Base-by-base conservation (phyloP, 2,113 vertebrate species). In the Grantiella picta region DNA sequence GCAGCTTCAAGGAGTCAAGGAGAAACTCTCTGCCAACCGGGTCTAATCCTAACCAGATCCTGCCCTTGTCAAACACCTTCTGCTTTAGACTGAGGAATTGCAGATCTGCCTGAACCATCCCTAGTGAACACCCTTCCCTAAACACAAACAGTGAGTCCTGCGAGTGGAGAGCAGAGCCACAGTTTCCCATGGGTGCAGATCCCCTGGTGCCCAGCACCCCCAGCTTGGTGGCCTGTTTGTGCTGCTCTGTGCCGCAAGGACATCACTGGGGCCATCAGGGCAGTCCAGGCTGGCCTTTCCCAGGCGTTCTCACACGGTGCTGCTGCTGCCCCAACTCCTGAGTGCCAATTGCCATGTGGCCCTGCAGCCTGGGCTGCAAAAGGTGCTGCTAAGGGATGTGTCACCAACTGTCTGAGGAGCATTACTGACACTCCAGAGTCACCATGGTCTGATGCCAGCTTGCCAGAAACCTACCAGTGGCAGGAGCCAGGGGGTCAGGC, bases 191-290 rank as follows among this genome's bases (percentile, higher is more conserved):
- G 56, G n/a, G 23, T 24, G 35, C 40, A 24, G n/a, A 16, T 15
- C 40, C 22, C 25, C 25, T 28, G n/a, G 25, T 0, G 1, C n/a
- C 10, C 2, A 13, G 33, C 31, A 1, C 15, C 14, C 38, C 38
- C 7, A 0, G 23, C 22, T 23, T 2, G 0, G 56, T 0, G 2
- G 12, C 18, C 54, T 5, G 19, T 3, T 18, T 2, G 3, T 0
- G 1, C 47, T 4, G 45, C 75, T 21, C 45, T 0, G 0, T 0
- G 4, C 47, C 11, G 64, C 2, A 0, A 4, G 61, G 78, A 15
- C 2, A 0, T 4, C 22, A 2, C 5, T 3, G 56, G 12, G 52
- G 38, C 42, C 59, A 3, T 6, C 11, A 3, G 1, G 19, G 24
- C 22, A 3, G 7, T 1, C 50, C 9, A 1, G 28, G 1, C 20